A percentile compares a stretch with the other conserved stretches of the same genome.
These are phyloP conservation scores for Agrochola litura DNA, from an alignment of 2,888 invertebrate genomes.

Conservation along the genomic window DNA sequence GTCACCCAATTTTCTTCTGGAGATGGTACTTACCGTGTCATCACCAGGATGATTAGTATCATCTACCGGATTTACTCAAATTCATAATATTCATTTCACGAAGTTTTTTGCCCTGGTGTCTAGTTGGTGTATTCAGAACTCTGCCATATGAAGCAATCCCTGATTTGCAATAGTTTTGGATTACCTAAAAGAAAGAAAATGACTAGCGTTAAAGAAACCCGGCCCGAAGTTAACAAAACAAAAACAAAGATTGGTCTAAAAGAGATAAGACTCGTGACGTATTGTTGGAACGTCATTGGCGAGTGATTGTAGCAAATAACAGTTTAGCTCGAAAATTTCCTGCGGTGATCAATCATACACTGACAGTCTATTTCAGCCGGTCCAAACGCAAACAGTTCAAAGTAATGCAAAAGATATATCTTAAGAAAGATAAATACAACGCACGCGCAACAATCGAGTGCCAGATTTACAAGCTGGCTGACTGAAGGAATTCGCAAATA, in stretches of 20 bases:
- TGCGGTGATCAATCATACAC: conserved; percentile 50
- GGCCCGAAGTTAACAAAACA: no score
- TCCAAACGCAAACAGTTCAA: conserved; percentile 45
- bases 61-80: neutral
- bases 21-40: neutral
- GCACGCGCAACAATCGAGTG: conserved; percentile 40
- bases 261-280: conserved; percentile 26
- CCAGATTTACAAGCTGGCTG: conserved; percentile 37
- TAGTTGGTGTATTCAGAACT: neutral
- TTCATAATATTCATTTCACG: no score
- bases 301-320: conserved; percentile 31
- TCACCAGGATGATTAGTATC: neutral
- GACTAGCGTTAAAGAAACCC: neutral
- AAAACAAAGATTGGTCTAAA: neutral
- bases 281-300: conserved; percentile 4
- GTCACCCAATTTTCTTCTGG: neutral
- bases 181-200: neutral
- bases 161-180: neutral
- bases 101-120: no score
- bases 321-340: conserved; percentile 15
- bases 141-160: neutral
- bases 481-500: conserved; percentile 28
- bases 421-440: conserved; percentile 51
- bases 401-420: conserved; percentile 53
- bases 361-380: conserved; percentile 53